These are phyloP conservation scores for Suncus etruscus DNA, from an alignment of 2,113 vertebrate genomes.

Conservation along the genomic window DNA sequence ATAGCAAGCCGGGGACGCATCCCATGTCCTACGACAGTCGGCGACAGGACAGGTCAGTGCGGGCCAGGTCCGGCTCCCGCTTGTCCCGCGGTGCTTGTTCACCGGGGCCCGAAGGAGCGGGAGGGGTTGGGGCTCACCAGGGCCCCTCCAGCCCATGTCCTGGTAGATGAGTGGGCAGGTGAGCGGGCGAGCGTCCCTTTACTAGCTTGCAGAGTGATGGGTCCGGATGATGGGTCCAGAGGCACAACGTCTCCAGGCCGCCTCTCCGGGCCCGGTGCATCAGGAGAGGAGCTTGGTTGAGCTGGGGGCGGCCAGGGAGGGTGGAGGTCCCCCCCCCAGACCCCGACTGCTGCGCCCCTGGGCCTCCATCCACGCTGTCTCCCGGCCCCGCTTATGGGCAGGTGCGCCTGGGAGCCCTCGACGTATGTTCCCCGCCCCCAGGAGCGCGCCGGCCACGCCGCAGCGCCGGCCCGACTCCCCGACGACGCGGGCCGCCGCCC, in stretches of 20 bases:
- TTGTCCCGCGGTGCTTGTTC: neutral
- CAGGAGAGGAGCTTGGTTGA: neutral
- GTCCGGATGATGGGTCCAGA: neutral
- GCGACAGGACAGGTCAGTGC: constrained; percentile 92
- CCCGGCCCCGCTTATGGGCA: neutral
- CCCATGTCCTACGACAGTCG: constrained; percentile 92
- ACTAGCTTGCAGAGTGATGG: too few relatives aligned
- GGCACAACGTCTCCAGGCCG: neutral
- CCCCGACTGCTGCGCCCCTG: neutral
- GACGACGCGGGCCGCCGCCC: constrained; percentile 80
- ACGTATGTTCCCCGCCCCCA: constrained; percentile 75
- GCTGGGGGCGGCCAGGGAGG: neutral
- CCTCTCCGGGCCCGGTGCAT: too few relatives aligned
- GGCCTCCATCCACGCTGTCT: neutral
- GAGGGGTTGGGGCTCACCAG: too few relatives aligned
- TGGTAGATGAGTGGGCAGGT: too few relatives aligned
- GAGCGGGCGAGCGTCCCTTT: too few relatives aligned
- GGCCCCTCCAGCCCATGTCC: too few relatives aligned
- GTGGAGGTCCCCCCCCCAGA: neutral
- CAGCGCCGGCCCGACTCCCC: constrained; percentile 72
- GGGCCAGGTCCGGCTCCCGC: neutral
- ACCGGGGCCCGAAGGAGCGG: neutral
- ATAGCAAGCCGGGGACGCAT: constrained; percentile 96
- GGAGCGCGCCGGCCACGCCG: constrained; percentile 92
- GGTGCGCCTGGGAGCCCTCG: neutral